Conservation (phyloP, 2,113 vertebrate genomes). For the Nerophis ophidion region DNA sequence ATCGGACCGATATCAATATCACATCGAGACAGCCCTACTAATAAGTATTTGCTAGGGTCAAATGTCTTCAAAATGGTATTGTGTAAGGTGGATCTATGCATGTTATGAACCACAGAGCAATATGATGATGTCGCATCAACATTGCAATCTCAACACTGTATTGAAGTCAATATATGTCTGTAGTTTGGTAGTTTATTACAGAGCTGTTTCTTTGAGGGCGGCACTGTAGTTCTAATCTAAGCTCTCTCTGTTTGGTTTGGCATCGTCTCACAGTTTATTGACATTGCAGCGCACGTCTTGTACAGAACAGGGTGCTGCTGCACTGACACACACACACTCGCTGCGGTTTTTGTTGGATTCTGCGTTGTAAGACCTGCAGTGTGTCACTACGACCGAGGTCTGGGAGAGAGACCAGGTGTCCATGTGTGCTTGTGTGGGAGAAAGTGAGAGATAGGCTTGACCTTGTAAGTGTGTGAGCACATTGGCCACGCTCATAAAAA, state of each 20-base stretch:
- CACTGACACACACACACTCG: slow-evolving; percentile 18
- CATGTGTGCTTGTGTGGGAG: slow-evolving; percentile 39
- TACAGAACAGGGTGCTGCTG: slow-evolving; percentile 26
- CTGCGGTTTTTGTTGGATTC: slow-evolving; percentile 58
- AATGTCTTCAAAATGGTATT: too few relatives aligned
- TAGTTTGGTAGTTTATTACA: slow-evolving; percentile 16
- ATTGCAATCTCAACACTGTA: too few relatives aligned
- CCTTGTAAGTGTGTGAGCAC: slow-evolving; percentile 24
- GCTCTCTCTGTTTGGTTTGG: slow-evolving; percentile 53
- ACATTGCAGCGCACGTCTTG: slow-evolving; percentile 47
- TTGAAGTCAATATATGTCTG: neutral
- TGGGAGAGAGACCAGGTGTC: slow-evolving; percentile 51
- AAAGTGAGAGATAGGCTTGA: slow-evolving; percentile 25
- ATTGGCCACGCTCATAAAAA: slow-evolving; percentile 21
- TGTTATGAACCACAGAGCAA: neutral
- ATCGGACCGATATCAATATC: too few relatives aligned
- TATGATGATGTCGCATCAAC: neutral
- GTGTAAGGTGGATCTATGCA: too few relatives aligned
- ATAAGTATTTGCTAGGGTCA: too few relatives aligned
- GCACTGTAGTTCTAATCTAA: slow-evolving; percentile 37
- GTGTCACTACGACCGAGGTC: slow-evolving; percentile 37
- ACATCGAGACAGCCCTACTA: too few relatives aligned
- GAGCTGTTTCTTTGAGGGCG: slow-evolving; percentile 14
- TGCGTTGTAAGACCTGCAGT: slow-evolving; percentile 50
- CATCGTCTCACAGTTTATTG: slow-evolving; percentile 63